Conservation (phyloP, 2,888 invertebrate genomes). For the Tenthredo scrophulariae region DNA sequence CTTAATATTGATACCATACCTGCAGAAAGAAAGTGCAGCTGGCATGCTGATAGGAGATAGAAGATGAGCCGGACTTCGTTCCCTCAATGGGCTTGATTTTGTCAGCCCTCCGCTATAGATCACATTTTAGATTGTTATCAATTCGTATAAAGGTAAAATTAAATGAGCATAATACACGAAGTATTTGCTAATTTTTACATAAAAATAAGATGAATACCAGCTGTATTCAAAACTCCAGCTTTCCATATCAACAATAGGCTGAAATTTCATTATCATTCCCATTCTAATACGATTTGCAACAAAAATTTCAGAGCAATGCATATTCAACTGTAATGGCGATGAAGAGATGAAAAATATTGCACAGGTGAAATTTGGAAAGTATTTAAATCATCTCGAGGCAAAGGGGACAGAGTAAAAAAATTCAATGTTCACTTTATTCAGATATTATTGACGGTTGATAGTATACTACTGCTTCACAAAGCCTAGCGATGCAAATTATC, state of each 20-base stretch:
- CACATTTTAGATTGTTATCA: constrained; percentile 66
- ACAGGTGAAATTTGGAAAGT: background rate
- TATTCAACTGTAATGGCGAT: background rate
- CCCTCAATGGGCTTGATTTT: constrained; percentile 75
- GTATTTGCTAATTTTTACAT: background rate
- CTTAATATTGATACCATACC: constrained; percentile 76
- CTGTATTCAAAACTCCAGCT: constrained; percentile 56
- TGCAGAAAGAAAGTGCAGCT: constrained; percentile 81
- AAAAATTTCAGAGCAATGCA: constrained; percentile 5
- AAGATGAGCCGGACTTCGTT: constrained; percentile 77
- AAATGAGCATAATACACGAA: background rate
- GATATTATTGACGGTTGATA: constrained; percentile 15
- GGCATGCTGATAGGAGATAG: constrained; percentile 83
- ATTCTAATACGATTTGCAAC: constrained; percentile 13
- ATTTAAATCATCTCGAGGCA: background rate
- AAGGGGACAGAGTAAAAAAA: background rate
- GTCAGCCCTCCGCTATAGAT: constrained; percentile 73
- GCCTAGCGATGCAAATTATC: background rate
- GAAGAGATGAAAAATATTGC: background rate
- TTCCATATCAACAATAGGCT: constrained; percentile 47
- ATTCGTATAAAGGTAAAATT: constrained; percentile 41
- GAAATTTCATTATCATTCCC: constrained; percentile 47
- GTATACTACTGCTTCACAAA: constrained; percentile 16
- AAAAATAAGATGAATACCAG: constrained; percentile 37
- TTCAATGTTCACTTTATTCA: background rate